Evolutionary conservation across 2,888 invertebrate species (phyloP).

Genomic region (Apamea crenata): DNA sequence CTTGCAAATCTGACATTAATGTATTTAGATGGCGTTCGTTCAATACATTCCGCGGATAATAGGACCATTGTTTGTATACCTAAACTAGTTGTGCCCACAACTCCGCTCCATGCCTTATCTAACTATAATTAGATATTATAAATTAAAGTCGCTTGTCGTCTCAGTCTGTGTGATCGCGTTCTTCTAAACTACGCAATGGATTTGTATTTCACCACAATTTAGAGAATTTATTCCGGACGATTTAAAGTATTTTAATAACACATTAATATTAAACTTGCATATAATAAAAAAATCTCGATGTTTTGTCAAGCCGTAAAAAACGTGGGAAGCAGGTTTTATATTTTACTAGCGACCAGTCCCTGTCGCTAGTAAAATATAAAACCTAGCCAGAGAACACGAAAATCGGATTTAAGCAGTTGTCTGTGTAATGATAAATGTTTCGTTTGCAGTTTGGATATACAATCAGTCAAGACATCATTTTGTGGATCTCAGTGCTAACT

Average conservation of each 20-base stretch:
- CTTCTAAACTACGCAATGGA: neutral
- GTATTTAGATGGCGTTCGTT: conserved; percentile 23
- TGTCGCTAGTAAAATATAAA: neutral
- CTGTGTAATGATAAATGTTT: neutral
- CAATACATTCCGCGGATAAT: conserved; percentile 16
- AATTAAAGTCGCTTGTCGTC: neutral
- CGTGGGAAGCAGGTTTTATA: neutral
- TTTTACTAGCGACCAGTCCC: too few species aligned
- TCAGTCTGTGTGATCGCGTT: neutral
- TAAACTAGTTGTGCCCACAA: neutral
- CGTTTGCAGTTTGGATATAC: neutral
- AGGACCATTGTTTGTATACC: conserved; percentile 6
- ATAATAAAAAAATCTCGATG: neutral
- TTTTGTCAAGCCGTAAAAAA: neutral
- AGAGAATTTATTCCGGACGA: neutral
- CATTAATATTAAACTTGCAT: too few species aligned
- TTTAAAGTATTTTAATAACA: neutral
- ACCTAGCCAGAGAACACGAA: neutral
- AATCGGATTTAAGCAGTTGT: neutral
- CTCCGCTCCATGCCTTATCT: neutral
- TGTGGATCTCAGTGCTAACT: neutral
- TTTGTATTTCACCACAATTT: neutral
- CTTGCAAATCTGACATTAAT: conserved; percentile 25
- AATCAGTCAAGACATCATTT: neutral
- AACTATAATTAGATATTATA: neutral